Evolutionary conservation across 2,888 invertebrate genomes (phyloP), one percentile per base, ranked within the genome.

Genomic region (Ormyrus labotus): DNA sequence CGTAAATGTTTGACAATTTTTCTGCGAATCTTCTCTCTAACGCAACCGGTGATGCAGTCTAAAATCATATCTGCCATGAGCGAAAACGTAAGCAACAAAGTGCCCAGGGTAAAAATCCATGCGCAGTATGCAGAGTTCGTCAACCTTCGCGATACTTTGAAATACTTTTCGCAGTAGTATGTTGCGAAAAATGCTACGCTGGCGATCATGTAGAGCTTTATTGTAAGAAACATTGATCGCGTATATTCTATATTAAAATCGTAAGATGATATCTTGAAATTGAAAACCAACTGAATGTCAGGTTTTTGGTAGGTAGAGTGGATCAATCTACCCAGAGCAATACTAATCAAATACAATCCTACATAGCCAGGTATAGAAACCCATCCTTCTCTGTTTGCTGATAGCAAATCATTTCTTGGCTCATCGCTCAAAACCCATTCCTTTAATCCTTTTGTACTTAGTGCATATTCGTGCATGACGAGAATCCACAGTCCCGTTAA

Each of bases 301-400:
- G 6, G 51, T 48, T 71, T 70, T 53, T 81, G 57, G 57, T 81
- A 70, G 0, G 88, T 85, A 0, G 88, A 88, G 65, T 90, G 87
- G 70, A 95, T 88, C 72, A 93, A 88, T 83, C 91, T 90, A 60
- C 95, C 95, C 73, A 95, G 88, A 85, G 93, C 92, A 74, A 95
- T 93, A 48, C 96, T 95, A 83, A 95, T 92, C 78, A 98, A 92
- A 90, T 97, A 98, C 6, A 99, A 91, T 0, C 96, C 93, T 0
- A 97, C 91, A 89, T 97, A 99, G 1, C 99, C 99, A 0, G 96
- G 91, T 57, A 95, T 92, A 0, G 99, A 98, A 45, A 94, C 93
- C 58, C 99, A 91, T 0, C 99, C 99, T 92, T 99, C 99, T 78
- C 96, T 94, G 91, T 99, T 99, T 0, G 98, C 96, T 64, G 94